Base-by-base conservation (phyloP, 2,797 vertebrate species). In the Podargus strigoides region DNA sequence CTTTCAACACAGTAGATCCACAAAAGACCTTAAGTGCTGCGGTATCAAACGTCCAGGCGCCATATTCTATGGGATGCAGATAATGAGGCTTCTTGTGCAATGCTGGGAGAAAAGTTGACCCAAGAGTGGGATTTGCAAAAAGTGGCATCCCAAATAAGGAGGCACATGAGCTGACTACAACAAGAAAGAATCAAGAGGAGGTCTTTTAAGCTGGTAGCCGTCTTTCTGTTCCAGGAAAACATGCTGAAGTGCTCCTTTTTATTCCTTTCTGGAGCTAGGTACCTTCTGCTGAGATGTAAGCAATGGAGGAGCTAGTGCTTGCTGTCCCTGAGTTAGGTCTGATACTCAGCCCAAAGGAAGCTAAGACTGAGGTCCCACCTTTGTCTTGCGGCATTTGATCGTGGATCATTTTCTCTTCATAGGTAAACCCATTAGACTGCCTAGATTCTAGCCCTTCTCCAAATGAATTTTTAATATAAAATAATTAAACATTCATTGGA, bases 391-490 rank as follows among this genome's bases (percentile, higher is more conserved):
- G 42, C 63, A 52, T 84, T 88, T 93, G 53, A 34, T 78, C 3
- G 0, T 19, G 47, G 63, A 52, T 82, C 28, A 81, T 94, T 93
- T 88, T 60, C 18, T 81, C 37, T 83, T 80, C 9, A 2, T 69
- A 89, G 67, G 59, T 88, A 89, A 87, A 58, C 50, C 53, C 66
- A 18, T 84, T 89, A 88, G 58, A 30, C 47, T 86, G n/a, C 55
- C 32, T 90, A 62, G 63, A 90, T 90, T 81, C 50, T 55, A 90
- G 74, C 59, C 44, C 47, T 78, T 93, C 63, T 96, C n/a, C 70
- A 70, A 79, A 91, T 96, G 10, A 88, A 79, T 90, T 94, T 96
- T 95, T 95, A 84, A 96, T 94, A n/a, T 55, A 56, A 91, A 86
- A 90, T 77, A 93, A 75, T 91, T 83, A 88, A 94, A 88, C 69